phyloP scores from a whole-genome alignment of 1,140 invertebrate species.

The Atta cephalotes region DNA sequence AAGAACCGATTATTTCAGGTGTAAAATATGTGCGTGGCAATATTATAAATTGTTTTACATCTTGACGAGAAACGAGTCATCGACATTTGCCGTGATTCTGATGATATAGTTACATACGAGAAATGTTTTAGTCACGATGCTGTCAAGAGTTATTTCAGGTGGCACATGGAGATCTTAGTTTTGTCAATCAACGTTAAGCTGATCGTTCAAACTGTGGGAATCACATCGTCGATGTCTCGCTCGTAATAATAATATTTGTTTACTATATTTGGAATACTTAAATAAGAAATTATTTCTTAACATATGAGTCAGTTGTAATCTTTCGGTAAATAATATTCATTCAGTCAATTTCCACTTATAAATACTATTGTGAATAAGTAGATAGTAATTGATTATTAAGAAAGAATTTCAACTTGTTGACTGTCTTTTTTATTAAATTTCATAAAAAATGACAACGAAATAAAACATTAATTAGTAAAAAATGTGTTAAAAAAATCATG shows the following conservation, averaged over 20 bases:
- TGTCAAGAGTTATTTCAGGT: constrained; percentile 82
- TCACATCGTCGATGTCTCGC: constrained; percentile 14
- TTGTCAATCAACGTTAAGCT: constrained; percentile 76
- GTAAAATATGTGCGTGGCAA: constrained; percentile 60
- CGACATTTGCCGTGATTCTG: constrained; percentile 74
- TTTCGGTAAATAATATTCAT: background rate
- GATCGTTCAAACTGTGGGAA: constrained; percentile 72
- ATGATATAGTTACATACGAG: constrained; percentile 80
- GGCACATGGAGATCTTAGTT: constrained; percentile 75
- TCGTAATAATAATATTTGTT: constrained; percentile 11
- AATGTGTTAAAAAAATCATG: background rate
- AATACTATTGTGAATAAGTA: background rate
- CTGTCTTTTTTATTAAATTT: background rate
- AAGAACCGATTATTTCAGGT: constrained; percentile 80
- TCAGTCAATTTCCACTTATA: background rate
- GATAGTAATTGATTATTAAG: background rate
- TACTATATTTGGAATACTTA: background rate
- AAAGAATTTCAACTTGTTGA: background rate
- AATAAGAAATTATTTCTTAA: constrained; percentile 10
- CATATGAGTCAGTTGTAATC: constrained; percentile 11
- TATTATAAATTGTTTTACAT: constrained; percentile 66
- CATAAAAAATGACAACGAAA: background rate
- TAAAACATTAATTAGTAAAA: background rate
- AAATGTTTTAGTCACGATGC: constrained; percentile 79
- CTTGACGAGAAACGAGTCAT: constrained; percentile 65